Percentiles rank a stretch among this genome's conserved stretches.
phyloP scores from a whole-genome alignment of 2,888 invertebrate species.

The Tachystola acroxantha region DNA sequence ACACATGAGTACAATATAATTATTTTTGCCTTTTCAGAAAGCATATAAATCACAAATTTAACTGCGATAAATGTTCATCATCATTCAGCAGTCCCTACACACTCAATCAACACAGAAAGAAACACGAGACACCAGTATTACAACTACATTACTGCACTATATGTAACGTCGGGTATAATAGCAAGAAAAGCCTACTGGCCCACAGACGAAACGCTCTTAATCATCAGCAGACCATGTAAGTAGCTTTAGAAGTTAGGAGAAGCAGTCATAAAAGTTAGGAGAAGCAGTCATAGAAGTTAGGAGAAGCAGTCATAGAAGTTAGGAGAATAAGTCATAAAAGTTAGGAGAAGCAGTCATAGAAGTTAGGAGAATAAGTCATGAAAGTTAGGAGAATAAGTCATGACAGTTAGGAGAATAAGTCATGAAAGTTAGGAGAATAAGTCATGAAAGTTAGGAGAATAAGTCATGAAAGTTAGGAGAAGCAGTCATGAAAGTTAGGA shows the following conservation, averaged over 20 bases:
- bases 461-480: too few relatives aligned
- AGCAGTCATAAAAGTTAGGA: neutral
- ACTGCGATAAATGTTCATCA: conserved; percentile 38
- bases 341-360: too few relatives aligned
- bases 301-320: too few relatives aligned
- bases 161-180: conserved; percentile 32
- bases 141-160: conserved; percentile 25
- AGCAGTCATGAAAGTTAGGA: too few relatives aligned
- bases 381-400: too few relatives aligned
- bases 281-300: neutral
- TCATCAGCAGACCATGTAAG: conserved; percentile 49
- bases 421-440: too few relatives aligned
- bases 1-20: too few relatives aligned
- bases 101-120: conserved; percentile 40
- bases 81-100: conserved; percentile 56
- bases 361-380: too few relatives aligned
- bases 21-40: conserved; percentile 38
- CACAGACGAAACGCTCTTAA: conserved; percentile 36
- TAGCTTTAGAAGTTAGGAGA: conserved; percentile 3
- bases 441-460: too few relatives aligned
- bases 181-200: conserved; percentile 39
- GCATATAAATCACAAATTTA: conserved; percentile 52
- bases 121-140: conserved; percentile 17
- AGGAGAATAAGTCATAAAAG: too few relatives aligned
- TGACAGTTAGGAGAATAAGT: too few relatives aligned